Evolutionary conservation across 2,888 invertebrate species (phyloP), one percentile per base, ranked within the genome.

Genomic region (Lycaena phlaeas): DNA sequence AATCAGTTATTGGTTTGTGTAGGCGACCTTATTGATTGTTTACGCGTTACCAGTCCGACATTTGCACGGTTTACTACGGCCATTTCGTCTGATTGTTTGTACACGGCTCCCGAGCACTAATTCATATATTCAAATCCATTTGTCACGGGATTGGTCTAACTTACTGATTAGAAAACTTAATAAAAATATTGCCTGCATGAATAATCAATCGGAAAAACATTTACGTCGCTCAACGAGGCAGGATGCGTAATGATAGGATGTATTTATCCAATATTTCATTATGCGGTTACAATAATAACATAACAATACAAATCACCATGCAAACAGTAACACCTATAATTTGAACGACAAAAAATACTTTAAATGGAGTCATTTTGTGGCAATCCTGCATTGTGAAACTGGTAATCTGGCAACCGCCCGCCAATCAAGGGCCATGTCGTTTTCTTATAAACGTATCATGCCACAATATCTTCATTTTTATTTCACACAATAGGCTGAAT

Each of bases 321-420:
- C 63, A 56, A 61, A 61, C 59, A 63, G 62, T 69, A 73, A 74
- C 74, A 74, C 66, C 67, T 75, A 71, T 78, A 70, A 81, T 81
- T 75, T 67, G 59, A 54, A 51, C 59, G 59, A 72, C 69, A 72
- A 67, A 48, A 47, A 48, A 42, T 27, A 37, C 43, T 25, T 49
- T 61, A 81, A 81, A 82, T 79, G 68, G 73, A 82, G 81, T 73
- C 67, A 77, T 81, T 82, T 73, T 62, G 61, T 67, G 64, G 61
- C 74, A 75, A 74, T 77, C 69, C 69, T 64, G 56, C 56, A 59
- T 61, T 63, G 64, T 70, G 64, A 67, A 75, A 74, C 77, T 58
- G 70, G 77, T 75, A 81, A 82, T 81, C 78, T 74, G 72, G 62
- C 68, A 58, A 67, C 69, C 72, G 68, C 72, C 76, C 70, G 54